Conservation (phyloP, 2,888 invertebrate genomes). For the Meganola albula region DNA sequence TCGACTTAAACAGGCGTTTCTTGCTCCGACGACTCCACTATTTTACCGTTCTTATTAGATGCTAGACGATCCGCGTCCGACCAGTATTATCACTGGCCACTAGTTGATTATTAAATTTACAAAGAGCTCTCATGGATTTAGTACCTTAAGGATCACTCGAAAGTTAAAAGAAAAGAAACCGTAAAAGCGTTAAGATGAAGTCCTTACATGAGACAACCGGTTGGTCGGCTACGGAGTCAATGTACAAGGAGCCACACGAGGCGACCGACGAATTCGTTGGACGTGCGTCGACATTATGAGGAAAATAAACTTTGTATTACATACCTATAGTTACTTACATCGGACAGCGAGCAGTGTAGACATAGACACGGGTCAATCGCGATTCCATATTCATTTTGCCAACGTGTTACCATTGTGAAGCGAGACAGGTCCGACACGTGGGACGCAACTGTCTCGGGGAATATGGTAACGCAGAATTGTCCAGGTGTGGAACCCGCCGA, state of each 20-base stretch:
- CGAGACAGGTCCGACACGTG: constrained; percentile 14
- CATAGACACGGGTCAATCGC: no score
- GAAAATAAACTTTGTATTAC: constrained; percentile 6
- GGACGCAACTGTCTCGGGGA: constrained; percentile 15
- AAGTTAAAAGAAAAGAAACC: constrained; percentile 2
- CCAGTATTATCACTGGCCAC: no score
- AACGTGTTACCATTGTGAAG: no score
- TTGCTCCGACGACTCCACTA: constrained; percentile 19
- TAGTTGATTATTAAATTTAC: no score
- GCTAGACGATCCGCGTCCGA: constrained; percentile 3
- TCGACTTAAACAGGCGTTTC: constrained; percentile 30
- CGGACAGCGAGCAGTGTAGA: no score
- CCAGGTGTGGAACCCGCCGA: constrained; percentile 8
- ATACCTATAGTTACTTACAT: no score
- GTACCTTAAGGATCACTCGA: constrained; percentile 1
- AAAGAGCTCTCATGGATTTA: no score
- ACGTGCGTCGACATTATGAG: no score
- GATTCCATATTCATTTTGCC: no score
- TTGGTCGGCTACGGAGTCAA: constrained; percentile 11
- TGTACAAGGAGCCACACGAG: constrained; percentile 6
- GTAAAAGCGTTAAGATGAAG: constrained; percentile 5
- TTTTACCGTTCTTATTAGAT: constrained; percentile 20
- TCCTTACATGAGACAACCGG: constrained; percentile 16
- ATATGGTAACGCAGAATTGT: background rate
- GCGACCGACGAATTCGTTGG: constrained; percentile 1